phyloP scores from a whole-genome alignment of 2,797 vertebrate genomes.

The Oreochromis mossambicus region DNA sequence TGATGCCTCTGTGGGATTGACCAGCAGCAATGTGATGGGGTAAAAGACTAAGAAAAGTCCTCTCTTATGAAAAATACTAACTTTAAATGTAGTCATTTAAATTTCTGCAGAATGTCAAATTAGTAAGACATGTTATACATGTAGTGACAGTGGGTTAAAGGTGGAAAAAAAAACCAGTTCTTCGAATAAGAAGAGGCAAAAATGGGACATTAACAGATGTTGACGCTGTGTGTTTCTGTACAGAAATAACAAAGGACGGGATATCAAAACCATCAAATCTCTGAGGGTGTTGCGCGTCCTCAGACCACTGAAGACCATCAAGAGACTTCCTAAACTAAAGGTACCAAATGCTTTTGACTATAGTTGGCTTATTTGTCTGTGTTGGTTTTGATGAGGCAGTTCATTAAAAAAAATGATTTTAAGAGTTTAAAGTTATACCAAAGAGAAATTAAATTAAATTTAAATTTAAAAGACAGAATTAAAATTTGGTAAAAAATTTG shows the following conservation, averaged over 20 bases:
- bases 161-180: neutral
- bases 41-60: constrained; percentile 54
- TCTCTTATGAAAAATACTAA: neutral
- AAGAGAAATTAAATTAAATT: neutral
- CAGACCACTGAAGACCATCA: constrained; percentile 96
- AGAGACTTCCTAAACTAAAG: constrained; percentile 97
- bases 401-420: neutral
- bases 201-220: neutral
- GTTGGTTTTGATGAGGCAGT: neutral
- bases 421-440: neutral
- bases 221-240: neutral
- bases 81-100: neutral
- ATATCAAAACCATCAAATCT: constrained; percentile 99
- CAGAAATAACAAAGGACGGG: constrained; percentile 92
- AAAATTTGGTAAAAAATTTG: neutral
- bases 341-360: constrained; percentile 55
- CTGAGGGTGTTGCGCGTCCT: constrained; percentile 92
- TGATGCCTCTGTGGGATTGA: constrained; percentile 50
- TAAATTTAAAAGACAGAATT: neutral
- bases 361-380: neutral
- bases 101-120: neutral
- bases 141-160: neutral
- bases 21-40: constrained; percentile 81
- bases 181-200: neutral
- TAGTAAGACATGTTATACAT: neutral